Evolutionary conservation across 2,797 vertebrate genomes (phyloP), one percentile per base, ranked within the genome.

Genomic region (Anas flavirostris): DNA sequence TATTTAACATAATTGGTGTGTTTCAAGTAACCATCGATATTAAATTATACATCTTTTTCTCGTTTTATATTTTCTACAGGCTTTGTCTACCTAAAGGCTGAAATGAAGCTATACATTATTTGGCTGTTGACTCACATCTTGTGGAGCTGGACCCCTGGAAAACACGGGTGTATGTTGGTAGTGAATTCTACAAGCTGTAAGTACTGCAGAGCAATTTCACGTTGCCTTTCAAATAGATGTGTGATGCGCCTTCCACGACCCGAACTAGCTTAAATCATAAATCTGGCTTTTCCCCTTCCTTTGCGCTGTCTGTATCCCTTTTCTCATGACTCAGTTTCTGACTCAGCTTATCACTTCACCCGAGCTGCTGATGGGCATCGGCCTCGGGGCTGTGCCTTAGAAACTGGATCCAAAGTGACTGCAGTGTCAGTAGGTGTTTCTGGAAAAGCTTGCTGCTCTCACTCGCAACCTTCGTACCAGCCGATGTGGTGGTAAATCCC

Each of bases 121-220:
- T 76, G 55, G 48, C 44, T 86, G 58, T 82, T 84, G 68, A 11
- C 46, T 35, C 0, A 0, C 35, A 22, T n/a, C 68, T 84, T 31
- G 39, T 52, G 53, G 58, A 80, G 37, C 72, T 84, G 81, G 60
- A 90, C 82, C 23, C 82, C 41, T 50, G 28, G 23, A 63, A 86
- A 56, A 33, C 12, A 10, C 9, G 28, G 16, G 5, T 0, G 0
- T 12, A 10, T 0, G 0, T 25, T 70, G 19, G 56, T 55, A 64
- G n/a, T 50, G 70, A 82, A 31, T 25, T 50, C 23, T 50, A 25
- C 48, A 50, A 50, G 48, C 23, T 25, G 48, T 50, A 50, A 50
- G 48, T 50, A 50, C 48, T 50, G 11, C 52, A 63, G 37, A n/a
- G 48, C 48, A 67, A 50, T 74, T 37, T 58, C 66, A 33, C 12